Evolutionary conservation across 2,797 vertebrate genomes (phyloP), one percentile per base, ranked within the genome.

Genomic region (Neosalanx taihuensis): DNA sequence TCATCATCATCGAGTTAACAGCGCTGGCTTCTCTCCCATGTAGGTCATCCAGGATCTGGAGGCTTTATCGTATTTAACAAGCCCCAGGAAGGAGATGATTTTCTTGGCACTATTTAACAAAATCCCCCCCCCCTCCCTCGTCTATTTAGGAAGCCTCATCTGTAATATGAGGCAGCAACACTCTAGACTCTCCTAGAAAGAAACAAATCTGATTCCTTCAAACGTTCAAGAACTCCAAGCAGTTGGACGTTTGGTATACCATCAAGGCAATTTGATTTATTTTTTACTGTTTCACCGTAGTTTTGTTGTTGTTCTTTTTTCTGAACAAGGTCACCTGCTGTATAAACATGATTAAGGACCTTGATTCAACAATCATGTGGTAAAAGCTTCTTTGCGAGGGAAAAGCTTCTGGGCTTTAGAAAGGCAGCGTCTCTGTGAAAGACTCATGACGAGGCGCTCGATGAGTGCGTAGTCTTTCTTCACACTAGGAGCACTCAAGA

Each of bases 51-150:
- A 79, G 72, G 79, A 85, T 89, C 67, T 62, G 18, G 46, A 35
- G 66, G 79, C 59, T 80, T 79, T 76, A 68, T 12, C 41, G 13
- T 46, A 10, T 46, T 46, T 9, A 46, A 46, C 41, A 46, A 46
- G 41, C 41, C 12, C 76, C 73, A 76, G 64, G 85, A 85, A 81
- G 72, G 72, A 80, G 81, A 84, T 83, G 79, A 84, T 83, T 77
- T 79, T 77, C 77, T 85, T 69, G 78, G 71, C 79, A 73, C 75
- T 64, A 63, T 81, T 67, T 1, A 60, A n/a, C 18, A 29, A 26
- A 26, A 9, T 30, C 58, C 23, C 12, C 23, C 20, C 23, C 1
- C 10, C 58, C 23, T 4, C 23, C 20, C 23, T 26, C 10, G 58
- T 56, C 51, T 17, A n/a, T 60, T 60, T 26, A 29, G 23, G 58